Conservation (phyloP, 2,888 invertebrate genomes). For the Ennomos fuscantarius region DNA sequence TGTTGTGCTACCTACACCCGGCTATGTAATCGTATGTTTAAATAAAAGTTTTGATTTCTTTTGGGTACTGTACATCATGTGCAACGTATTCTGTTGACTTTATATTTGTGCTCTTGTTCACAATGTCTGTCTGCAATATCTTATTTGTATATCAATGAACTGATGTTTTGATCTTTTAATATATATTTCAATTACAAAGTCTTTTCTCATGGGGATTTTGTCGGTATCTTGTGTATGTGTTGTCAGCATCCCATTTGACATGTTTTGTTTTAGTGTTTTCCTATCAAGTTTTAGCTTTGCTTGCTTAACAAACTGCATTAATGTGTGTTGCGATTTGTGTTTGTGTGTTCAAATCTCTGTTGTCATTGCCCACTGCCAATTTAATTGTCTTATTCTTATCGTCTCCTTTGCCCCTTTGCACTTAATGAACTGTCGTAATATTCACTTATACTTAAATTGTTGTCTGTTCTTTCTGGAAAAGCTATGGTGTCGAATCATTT, state of each 20-base stretch:
- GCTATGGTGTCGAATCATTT: constrained; percentile 22
- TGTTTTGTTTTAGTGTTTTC: constrained; percentile 38
- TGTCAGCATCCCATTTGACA: constrained; percentile 31
- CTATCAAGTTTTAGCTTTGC: constrained; percentile 49
- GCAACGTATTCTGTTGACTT: constrained; percentile 46
- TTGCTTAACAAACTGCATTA: constrained; percentile 64
- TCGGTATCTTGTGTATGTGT: constrained; percentile 18
- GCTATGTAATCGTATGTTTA: constrained; percentile 74
- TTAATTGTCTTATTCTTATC: constrained; percentile 27
- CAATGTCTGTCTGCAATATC: constrained; percentile 1
- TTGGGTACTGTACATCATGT: constrained; percentile 70
- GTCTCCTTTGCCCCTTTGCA: constrained; percentile 27
- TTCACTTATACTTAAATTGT: constrained; percentile 7
- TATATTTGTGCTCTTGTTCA: constrained; percentile 16
- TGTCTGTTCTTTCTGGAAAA: constrained; percentile 22
- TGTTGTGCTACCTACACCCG: constrained; percentile 70
- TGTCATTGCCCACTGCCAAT: constrained; percentile 33
- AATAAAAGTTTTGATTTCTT: constrained; percentile 46
- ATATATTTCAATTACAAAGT: neutral
- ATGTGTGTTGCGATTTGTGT: constrained; percentile 80
- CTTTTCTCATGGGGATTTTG: neutral
- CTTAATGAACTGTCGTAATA: constrained; percentile 11
- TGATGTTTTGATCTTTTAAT: neutral
- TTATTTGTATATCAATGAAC: neutral
- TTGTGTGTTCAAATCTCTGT: constrained; percentile 73